These are phyloP conservation scores for Oreochromis niloticus DNA, from an alignment of 2,113 vertebrate genomes.

Conservation along the genomic window DNA sequence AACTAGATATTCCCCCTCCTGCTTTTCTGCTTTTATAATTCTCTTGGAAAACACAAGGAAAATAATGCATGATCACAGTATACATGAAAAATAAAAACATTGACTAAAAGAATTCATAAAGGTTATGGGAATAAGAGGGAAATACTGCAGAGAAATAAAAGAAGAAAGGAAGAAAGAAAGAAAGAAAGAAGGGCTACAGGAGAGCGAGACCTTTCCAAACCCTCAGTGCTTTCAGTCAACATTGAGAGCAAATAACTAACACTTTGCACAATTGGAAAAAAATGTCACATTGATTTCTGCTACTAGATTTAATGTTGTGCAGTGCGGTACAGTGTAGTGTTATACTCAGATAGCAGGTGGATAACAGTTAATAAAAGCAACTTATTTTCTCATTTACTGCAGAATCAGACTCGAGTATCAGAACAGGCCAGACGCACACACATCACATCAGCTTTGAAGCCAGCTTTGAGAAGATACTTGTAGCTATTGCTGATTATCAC, in stretches of 20 bases:
- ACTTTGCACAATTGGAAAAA: constrained; percentile 4
- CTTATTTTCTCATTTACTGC: neutral
- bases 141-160: neutral
- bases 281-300: constrained; percentile 21
- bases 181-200: neutral
- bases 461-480: neutral
- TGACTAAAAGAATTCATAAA: neutral
- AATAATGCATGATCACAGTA: neutral
- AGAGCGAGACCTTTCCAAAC: neutral
- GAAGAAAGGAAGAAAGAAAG: neutral
- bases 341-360: constrained; percentile 5
- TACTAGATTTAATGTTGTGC: constrained; percentile 21
- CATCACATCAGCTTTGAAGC: neutral
- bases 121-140: neutral
- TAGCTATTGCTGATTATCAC: constrained; percentile 10
- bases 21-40: neutral
- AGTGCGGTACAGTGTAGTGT: neutral
- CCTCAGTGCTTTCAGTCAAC: neutral
- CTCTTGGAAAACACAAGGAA: neutral
- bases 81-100: neutral
- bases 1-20: neutral
- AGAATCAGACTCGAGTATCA: neutral
- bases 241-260: constrained; percentile 8
- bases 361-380: constrained; percentile 12
- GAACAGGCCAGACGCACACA: constrained; percentile 3